Percentiles rank a stretch among this genome's conserved stretches.
These are phyloP conservation scores for Drosophila formosana DNA, from an alignment of 2,888 invertebrate genomes.

Conservation along the genomic window DNA sequence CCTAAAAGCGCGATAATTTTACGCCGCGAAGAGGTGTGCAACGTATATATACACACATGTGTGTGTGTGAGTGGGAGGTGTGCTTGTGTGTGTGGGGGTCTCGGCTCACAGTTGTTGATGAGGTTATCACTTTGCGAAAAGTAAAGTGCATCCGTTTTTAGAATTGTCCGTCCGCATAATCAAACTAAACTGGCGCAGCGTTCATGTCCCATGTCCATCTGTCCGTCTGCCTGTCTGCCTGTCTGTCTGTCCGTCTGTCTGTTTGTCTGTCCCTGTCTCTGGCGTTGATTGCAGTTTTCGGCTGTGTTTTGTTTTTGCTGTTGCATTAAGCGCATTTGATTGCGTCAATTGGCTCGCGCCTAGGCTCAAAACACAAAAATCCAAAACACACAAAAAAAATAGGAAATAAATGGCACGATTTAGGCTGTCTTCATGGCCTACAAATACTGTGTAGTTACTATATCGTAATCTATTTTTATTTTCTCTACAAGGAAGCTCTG, in stretches of 20 bases:
- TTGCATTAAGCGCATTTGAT: conserved; percentile 85
- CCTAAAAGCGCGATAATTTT: conserved; percentile 74
- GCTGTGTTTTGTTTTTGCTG: conserved; percentile 50
- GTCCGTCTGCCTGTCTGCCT: neutral
- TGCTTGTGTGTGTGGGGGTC: neutral
- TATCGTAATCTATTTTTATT: no score
- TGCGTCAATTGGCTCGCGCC: conserved; percentile 84
- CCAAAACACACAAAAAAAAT: conserved; percentile 5
- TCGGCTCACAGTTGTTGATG: conserved; percentile 55
- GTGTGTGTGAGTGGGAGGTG: neutral
- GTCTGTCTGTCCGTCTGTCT: neutral
- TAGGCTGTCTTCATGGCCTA: neutral
- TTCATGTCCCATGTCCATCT: neutral
- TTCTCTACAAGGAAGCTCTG: no score
- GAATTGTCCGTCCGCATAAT: conserved; percentile 66
- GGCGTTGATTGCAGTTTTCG: conserved; percentile 69
- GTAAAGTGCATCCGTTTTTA: conserved; percentile 79
- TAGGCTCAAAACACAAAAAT: conserved; percentile 58
- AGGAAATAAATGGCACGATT: conserved; percentile 4
- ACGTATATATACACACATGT: neutral
- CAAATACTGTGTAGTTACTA: conserved; percentile 1
- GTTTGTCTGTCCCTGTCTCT: conserved; percentile 4
- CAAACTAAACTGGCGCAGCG: conserved; percentile 75
- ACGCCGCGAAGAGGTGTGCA: conserved; percentile 36
- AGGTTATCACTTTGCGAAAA: conserved; percentile 78